These are phyloP conservation scores for Drosophila demipolita DNA, from an alignment of 2,888 invertebrate genomes.

Conservation along the genomic window DNA sequence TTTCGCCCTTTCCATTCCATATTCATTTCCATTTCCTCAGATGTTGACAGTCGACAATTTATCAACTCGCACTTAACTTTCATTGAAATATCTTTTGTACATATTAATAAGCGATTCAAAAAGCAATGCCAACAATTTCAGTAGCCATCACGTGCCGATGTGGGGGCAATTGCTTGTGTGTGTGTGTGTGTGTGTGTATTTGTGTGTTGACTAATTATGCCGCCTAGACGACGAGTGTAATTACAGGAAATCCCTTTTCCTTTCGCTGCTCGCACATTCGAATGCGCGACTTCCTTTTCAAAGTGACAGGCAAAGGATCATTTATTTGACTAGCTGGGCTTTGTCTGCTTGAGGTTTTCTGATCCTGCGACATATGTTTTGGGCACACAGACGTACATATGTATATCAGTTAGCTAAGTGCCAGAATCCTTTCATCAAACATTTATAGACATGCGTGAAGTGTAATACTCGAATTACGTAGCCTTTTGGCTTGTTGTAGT, in stretches of 20 bases:
- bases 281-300: conserved; percentile 58
- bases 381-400: conserved; percentile 10
- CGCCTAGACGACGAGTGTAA: conserved; percentile 49
- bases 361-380: conserved; percentile 54
- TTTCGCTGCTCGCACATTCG: conserved; percentile 36
- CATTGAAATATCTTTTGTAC: conserved; percentile 43
- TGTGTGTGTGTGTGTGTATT: not conserved
- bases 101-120: conserved; percentile 55
- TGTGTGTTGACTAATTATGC: conserved; percentile 59
- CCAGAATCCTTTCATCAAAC: conserved; percentile 63
- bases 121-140: conserved; percentile 45
- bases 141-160: conserved; percentile 49
- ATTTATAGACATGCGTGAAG: conserved; percentile 63
- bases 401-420: conserved; percentile 51
- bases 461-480: conserved; percentile 70
- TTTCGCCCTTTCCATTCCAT: not conserved
- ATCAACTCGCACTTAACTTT: conserved; percentile 46
- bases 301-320: conserved; percentile 58
- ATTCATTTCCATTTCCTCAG: conserved; percentile 5
- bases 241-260: conserved; percentile 78
- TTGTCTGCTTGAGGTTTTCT: conserved; percentile 21
- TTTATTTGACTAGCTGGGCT: conserved; percentile 24
- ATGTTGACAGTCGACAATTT: conserved; percentile 43
- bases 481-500: conserved; percentile 26
- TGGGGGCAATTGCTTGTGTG: not conserved